Conservation (phyloP, 2,797 vertebrate genomes). For the Gobionotothen gibberifrons region DNA sequence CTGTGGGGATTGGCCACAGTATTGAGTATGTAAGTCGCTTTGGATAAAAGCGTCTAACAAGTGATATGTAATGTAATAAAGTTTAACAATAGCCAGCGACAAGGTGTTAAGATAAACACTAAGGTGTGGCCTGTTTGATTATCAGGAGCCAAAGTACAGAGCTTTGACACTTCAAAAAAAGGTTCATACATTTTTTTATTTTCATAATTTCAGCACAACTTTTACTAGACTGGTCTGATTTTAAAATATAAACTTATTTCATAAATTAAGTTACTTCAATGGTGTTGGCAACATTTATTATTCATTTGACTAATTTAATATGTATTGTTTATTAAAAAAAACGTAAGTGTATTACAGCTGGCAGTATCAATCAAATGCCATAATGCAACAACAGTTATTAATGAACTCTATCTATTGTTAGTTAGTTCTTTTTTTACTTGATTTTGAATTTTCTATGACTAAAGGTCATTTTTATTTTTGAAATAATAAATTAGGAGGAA, state of each 20-base stretch:
- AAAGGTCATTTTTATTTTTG: background rate
- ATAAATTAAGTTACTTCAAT: background rate
- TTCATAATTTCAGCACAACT: too few relatives aligned
- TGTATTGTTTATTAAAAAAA: background rate
- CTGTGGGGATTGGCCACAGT: too few relatives aligned
- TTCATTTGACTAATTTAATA: too few relatives aligned
- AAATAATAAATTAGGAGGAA: background rate
- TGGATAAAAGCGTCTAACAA: too few relatives aligned
- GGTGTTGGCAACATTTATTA: background rate
- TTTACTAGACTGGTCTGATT: background rate
- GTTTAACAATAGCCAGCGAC: fast-evolving
- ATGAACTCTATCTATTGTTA: background rate
- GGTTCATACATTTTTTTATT: background rate
- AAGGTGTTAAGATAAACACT: background rate
- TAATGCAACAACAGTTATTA: background rate
- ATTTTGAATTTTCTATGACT: background rate
- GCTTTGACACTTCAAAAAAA: background rate
- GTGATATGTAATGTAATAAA: too few relatives aligned
- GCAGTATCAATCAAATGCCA: background rate
- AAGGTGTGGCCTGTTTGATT: background rate
- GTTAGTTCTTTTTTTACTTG: background rate
- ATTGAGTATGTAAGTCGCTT: too few relatives aligned
- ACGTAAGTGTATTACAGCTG: background rate
- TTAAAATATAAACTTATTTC: background rate
- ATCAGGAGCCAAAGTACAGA: background rate